Evolutionary conservation across 2,888 invertebrate species (phyloP).

Genomic region (Lomographa bimaculata): DNA sequence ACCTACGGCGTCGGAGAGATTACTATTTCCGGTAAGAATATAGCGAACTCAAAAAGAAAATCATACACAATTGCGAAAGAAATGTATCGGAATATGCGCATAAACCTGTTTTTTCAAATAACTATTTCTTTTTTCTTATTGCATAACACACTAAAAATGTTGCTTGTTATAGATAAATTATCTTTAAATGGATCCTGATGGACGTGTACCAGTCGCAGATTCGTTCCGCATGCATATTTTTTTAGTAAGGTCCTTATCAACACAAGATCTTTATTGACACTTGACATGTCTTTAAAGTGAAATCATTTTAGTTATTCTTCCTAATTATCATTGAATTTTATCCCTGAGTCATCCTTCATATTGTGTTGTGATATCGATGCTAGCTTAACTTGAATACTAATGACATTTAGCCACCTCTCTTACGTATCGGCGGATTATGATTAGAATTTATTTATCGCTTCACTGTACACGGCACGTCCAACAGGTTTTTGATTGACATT

Average conservation of each 20-base stretch:
- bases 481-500: conserved; percentile 35
- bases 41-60: conserved; percentile 9
- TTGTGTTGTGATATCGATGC: conserved; percentile 32
- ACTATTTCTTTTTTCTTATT: too few species aligned
- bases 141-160: too few species aligned
- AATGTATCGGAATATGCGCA: too few species aligned
- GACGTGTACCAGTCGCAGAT: too few species aligned
- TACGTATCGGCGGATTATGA: conserved; percentile 31
- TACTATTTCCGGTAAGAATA: conserved; percentile 34
- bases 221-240: too few species aligned
- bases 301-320: conserved; percentile 7
- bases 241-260: conserved; percentile 1
- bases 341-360: conserved; percentile 29
- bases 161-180: too few species aligned
- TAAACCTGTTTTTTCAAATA: too few species aligned
- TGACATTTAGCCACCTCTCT: conserved; percentile 26
- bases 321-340: conserved; percentile 27
- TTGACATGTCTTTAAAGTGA: conserved; percentile 5
- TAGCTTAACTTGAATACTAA: conserved; percentile 40
- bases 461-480: conserved; percentile 25
- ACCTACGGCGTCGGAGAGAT: conserved; percentile 42
- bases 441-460: conserved; percentile 36
- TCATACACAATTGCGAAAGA: not conserved
- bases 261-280: conserved; percentile 4
- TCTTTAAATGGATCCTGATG: too few species aligned